These are phyloP conservation scores for Diadegma fenestrale DNA, from an alignment of 2,888 invertebrate genomes.

Conservation along the genomic window DNA sequence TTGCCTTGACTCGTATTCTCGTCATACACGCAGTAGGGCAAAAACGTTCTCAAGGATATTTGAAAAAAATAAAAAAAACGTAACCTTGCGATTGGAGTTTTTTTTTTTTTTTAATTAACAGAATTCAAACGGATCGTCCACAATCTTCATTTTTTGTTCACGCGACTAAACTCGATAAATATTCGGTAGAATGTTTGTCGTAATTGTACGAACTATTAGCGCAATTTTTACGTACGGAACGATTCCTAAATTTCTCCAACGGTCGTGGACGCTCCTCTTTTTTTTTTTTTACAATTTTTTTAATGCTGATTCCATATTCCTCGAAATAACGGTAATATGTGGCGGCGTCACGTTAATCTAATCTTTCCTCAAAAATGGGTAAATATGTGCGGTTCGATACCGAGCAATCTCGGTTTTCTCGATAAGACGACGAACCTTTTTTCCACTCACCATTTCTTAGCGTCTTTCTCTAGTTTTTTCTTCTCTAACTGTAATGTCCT, in stretches of 20 bases:
- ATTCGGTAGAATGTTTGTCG: background rate
- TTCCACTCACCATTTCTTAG: conserved; percentile 22
- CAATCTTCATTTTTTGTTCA: background rate
- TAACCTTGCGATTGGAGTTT: background rate
- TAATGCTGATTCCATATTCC: conserved; percentile 33
- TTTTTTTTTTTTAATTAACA: background rate
- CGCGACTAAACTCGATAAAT: background rate
- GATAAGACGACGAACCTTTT: conserved; percentile 61
- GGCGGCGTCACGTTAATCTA: conserved; percentile 58
- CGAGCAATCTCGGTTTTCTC: conserved; percentile 65
- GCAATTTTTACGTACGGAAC: background rate
- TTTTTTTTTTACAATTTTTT: background rate
- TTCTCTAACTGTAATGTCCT: conserved; percentile 49
- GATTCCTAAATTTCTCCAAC: background rate
- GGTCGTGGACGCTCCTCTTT: background rate
- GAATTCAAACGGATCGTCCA: background rate
- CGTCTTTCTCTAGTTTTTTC: background rate
- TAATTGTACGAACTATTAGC: background rate
- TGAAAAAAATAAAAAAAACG: background rate
- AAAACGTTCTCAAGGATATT: background rate
- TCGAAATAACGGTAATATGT: conserved; percentile 54
- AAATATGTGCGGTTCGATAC: conserved; percentile 70
- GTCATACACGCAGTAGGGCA: background rate
- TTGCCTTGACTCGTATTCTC: conserved; percentile 11
- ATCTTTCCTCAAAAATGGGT: conserved; percentile 62